Evolutionary conservation across 2,113 vertebrate species (phyloP), one percentile per base, ranked within the genome.

Genomic region (Chrysochloris asiatica): DNA sequence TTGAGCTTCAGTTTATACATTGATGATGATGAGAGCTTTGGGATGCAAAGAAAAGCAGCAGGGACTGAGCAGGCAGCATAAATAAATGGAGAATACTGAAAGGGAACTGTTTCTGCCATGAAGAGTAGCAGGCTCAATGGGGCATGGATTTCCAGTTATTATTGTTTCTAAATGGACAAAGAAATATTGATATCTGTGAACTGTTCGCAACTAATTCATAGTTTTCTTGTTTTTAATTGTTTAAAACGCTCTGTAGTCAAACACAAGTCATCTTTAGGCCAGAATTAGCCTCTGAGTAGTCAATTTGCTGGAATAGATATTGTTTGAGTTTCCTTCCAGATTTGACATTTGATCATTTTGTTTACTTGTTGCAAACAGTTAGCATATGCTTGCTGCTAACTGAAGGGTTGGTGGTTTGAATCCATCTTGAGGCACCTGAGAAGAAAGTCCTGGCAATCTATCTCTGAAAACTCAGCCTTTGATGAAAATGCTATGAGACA

Each of bases 1-100:
- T 54, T 89, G 80, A n/a, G 61, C 48, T 84, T 93, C 47, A 36
- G 2, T 83, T 87, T 77, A 50, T n/a, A 65, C 65, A 26, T 0
- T 65, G 63, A 10, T 65, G 76, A 73, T 14, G 50, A 24, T 78
- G 56, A 78, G 50, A 36, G 17, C 21, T 75, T 71, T n/a, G 19
- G 38, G 10, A 54, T 71, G 21, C 69, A 83, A 33, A 88, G 10
- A 41, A 3, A 65, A 43, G 22, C 47, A 45, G 17, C 2, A 4
- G 52, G 41, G 41, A 3, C 8, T 30, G 6, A 41, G 22, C 59
- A 38, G 75, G 45, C 0, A 1, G 33, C 36, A 2, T 8, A 22
- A n/a, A n/a, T n/a, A n/a, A n/a, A 14, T 36, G 26, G 17, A 41
- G 11, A 8, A 26, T 59, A 79, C 2, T 24, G 38, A 65, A 61